Base-by-base conservation (phyloP, 2,113 vertebrate species). In the Bagarius yarrelli region DNA sequence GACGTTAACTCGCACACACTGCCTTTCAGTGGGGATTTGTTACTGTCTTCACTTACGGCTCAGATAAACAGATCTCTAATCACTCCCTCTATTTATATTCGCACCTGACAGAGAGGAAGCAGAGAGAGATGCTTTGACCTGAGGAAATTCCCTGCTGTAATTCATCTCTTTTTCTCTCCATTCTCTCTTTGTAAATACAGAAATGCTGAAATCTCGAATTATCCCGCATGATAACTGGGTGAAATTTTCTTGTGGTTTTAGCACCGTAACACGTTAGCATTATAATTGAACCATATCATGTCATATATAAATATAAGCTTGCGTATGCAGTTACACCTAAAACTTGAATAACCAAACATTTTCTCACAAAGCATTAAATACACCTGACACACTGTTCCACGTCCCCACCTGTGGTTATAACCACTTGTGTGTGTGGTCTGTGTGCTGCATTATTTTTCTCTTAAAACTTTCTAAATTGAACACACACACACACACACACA, bases 71-170 rank as follows among this genome's bases (percentile, higher is more conserved):
- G 72, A 85, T 69, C 76, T 82, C 86, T 63, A 88, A 30, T 87
- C 79, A 89, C 86, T 86, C 85, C 81, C 80, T 81, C 57, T 85
- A 78, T 83, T 87, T 78, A 87, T 84, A 85, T 85, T 85, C 50
- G 23, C n/a, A 85, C 50, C 76, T 40, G 75, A 83, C 32, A 76
- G 25, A 86, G 63, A 83, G 83, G 86, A 89, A 86, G 78, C 64
- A 81, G 82, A 88, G 87, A 53, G 67, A 80, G 23, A 69, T 66
- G 53, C 83, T 85, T 79, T 73, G 63, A 74, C 85, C 83, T 71
- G 30, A 87, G 89, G 88, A 91, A 91, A 91, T 83, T 87, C 88
- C 90, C 86, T 80, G 76, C 76, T 83, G 75, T 63, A 79, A 76
- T 83, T 82, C 40, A 80, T 74, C 40, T 69, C 13, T 55, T n/a